Evolutionary conservation across 2,888 invertebrate genomes (phyloP).

Genomic region (Ochropleura plecta): DNA sequence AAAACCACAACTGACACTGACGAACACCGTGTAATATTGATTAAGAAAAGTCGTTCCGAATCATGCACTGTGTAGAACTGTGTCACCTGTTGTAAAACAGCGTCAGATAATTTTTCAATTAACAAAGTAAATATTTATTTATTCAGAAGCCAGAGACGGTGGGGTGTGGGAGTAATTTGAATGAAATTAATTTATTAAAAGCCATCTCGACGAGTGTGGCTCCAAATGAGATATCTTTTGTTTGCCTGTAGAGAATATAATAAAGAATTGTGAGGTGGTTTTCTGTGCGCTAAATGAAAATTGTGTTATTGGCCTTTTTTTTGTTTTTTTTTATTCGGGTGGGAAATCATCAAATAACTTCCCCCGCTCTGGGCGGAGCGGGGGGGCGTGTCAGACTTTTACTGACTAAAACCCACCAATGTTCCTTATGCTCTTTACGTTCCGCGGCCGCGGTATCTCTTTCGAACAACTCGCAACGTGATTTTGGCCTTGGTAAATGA

Average conservation of each 20-base stretch:
- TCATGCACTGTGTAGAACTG: constrained; percentile 13
- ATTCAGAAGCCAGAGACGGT: constrained; percentile 61
- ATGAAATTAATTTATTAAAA: constrained; percentile 78
- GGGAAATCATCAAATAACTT: too few species aligned
- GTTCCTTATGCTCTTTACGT: too few species aligned
- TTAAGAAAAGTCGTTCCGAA: not conserved
- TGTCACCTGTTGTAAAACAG: constrained; percentile 42
- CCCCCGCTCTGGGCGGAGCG: too few species aligned
- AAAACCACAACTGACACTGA: not conserved
- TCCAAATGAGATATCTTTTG: constrained; percentile 65
- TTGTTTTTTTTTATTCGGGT: too few species aligned
- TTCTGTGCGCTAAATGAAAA: constrained; percentile 41
- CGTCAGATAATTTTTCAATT: constrained; percentile 76
- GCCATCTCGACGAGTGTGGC: constrained; percentile 59
- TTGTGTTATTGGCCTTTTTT: constrained; percentile 3
- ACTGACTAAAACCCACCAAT: too few species aligned
- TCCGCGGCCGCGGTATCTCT: too few species aligned
- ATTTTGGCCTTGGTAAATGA: too few species aligned
- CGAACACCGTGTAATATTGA: constrained; percentile 20
- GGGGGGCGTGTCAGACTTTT: too few species aligned
- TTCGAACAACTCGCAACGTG: too few species aligned
- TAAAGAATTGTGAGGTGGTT: constrained; percentile 38
- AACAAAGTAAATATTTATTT: constrained; percentile 78
- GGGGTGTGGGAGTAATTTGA: constrained; percentile 69
- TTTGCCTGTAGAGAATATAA: constrained; percentile 40